Evolutionary conservation across 2,113 vertebrate species (phyloP), one percentile per base, ranked within the genome.

Genomic region (Microtus ochrogaster): DNA sequence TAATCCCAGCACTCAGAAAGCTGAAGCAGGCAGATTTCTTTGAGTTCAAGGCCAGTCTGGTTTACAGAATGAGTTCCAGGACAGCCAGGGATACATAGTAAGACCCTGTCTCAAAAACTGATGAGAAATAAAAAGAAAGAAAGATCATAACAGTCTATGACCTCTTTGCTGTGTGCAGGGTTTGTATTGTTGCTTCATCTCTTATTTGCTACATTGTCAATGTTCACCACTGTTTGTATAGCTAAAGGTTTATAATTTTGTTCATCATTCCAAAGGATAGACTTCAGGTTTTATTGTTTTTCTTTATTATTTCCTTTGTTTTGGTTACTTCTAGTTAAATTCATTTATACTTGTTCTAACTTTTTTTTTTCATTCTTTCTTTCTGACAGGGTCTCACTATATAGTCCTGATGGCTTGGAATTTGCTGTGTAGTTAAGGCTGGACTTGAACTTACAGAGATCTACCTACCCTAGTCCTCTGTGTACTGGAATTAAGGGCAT

Each of bases 261-360:
- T 83, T 82, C 58, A 85, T 85, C 66, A 66, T 95, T 74, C 90
- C 36, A 79, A 93, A 89, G 44, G 66, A 83, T 4, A 47, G 92
- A 39, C 24, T 78, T 86, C 19, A 41, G 7, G n/a, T 89, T 91
- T 68, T 16, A 70, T 72, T 65, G 78, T 12, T 89, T 78, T 77
- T 83, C 52, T 66, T 87, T 87, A 28, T 90, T 82, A 55, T 91
- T 65, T 84, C 28, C 28, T 72, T 84, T 73, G 24, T 95, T 61
- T n/a, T 74, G 10, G 5, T 74, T 65, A 36, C 28, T 78, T 78
- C 17, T 66, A 44, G 58, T 82, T 92, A 41, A 88, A 83, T 83
- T 49, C 9, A 5, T 55, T 72, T 58, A 58, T 58, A 65, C 63
- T 65, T 65, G 26, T 66, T 66, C 28, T 66, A 30, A 41, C 7